phyloP scores from a whole-genome alignment of 2,888 invertebrate species.

The Beris chalybata region DNA sequence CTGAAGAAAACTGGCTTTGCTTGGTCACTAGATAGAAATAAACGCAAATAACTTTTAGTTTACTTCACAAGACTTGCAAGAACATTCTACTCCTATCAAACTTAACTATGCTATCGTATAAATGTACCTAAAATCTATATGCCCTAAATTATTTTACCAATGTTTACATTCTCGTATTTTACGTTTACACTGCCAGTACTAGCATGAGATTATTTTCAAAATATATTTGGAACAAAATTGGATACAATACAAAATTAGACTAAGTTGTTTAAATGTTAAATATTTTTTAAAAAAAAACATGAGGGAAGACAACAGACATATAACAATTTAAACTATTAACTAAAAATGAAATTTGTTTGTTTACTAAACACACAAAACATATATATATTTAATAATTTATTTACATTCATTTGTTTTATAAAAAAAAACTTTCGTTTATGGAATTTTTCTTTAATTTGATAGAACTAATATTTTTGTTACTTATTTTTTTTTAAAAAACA shows the following conservation, averaged over 20 bases:
- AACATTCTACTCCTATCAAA: too few species aligned
- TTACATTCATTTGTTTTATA: neutral
- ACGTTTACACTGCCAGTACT: neutral
- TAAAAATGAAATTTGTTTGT: neutral
- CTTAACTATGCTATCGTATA: neutral
- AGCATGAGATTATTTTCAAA: conserved; percentile 7
- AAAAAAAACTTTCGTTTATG: neutral
- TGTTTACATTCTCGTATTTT: too few species aligned
- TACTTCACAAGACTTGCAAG: too few species aligned
- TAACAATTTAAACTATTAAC: conserved; percentile 6
- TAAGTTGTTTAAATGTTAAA: conserved; percentile 14
- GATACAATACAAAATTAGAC: neutral
- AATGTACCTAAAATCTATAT: neutral
- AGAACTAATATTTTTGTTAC: neutral
- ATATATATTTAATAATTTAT: conserved; percentile 1
- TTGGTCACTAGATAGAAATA: too few species aligned
- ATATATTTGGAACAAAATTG: conserved; percentile 25
- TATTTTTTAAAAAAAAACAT: conserved; percentile 13
- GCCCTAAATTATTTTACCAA: neutral
- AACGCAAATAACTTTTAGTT: too few species aligned
- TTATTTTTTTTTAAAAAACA: too few species aligned
- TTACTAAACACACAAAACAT: conserved; percentile 3
- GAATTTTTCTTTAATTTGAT: neutral
- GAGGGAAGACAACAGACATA: conserved; percentile 35
- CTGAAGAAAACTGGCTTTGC: too few species aligned